A percentile compares a stretch with the other conserved stretches of the same genome.
phyloP scores from a whole-genome alignment of 2,888 invertebrate species.

The Syrphus vitripennis region DNA sequence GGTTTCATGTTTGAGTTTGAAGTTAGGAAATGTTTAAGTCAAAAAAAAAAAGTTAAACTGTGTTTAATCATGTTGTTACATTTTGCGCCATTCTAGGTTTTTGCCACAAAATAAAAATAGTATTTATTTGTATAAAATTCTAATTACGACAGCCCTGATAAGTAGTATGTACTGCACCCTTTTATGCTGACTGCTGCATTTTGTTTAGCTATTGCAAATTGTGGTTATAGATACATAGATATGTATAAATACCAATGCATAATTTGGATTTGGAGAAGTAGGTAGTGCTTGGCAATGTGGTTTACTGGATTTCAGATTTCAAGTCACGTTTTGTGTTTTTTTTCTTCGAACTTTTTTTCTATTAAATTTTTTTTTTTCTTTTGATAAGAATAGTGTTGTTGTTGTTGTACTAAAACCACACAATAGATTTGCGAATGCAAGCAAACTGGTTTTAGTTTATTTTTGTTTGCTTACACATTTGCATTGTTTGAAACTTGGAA shows the following conservation, averaged over 20 bases:
- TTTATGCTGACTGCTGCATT: not conserved
- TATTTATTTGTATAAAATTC: not conserved
- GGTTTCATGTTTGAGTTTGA: too few relatives aligned
- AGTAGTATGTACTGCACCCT: not conserved
- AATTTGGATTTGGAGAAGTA: not conserved
- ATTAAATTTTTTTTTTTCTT: not conserved
- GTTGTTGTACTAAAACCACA: not conserved
- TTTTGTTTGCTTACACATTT: conserved; percentile 3
- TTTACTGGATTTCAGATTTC: conserved; percentile 65
- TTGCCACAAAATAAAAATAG: not conserved
- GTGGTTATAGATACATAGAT: not conserved
- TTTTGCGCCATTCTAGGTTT: too few relatives aligned
- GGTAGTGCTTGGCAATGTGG: conserved; percentile 48
- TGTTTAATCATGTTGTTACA: too few relatives aligned
- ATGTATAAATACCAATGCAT: not conserved
- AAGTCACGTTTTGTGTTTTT: conserved; percentile 64
- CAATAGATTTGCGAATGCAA: too few relatives aligned
- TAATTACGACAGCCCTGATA: not conserved
- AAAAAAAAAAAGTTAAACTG: too few relatives aligned
- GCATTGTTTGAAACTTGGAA: not conserved
- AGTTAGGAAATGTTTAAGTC: too few relatives aligned
- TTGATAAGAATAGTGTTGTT: conserved; percentile 22
- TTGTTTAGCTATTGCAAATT: not conserved
- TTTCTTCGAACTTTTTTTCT: not conserved
- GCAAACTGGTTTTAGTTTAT: conserved; percentile 2